phyloP scores from a whole-genome alignment of 2,113 vertebrate species.

The Tragelaphus scriptus region DNA sequence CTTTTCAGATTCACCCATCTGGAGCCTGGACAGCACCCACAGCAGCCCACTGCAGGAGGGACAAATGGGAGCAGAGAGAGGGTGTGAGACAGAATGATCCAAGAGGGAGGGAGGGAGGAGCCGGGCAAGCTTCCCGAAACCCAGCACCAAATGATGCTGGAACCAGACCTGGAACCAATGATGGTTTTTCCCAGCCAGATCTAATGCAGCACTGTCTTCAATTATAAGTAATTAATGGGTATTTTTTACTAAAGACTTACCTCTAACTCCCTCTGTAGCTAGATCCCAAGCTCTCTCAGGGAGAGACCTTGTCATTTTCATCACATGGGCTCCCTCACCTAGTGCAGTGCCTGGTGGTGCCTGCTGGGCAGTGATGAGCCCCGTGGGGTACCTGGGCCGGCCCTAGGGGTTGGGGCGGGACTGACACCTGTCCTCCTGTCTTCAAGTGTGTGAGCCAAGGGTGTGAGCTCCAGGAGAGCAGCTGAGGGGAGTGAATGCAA shows the following conservation, averaged over 20 bases:
- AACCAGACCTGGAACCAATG: not conserved
- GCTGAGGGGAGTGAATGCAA: not conserved
- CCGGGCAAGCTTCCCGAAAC: not conserved
- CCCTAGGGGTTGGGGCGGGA: fast-evolving
- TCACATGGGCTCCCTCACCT: fast-evolving
- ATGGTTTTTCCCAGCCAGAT: not conserved
- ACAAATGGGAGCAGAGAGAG: fast-evolving
- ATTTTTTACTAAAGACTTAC: not conserved
- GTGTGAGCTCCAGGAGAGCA: not conserved
- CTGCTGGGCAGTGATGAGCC: not conserved
- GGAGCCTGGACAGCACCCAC: not conserved
- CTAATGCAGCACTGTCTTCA: not conserved
- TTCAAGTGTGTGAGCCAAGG: too few species aligned
- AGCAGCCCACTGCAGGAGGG: not conserved
- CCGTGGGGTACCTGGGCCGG: fast-evolving
- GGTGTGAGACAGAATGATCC: not conserved
- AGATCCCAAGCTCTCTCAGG: not conserved
- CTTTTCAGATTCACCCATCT: not conserved
- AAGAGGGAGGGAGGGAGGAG: not conserved
- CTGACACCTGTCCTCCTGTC: too few species aligned
- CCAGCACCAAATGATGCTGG: not conserved
- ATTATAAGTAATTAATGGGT: too few species aligned
- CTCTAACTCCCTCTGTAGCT: not conserved
- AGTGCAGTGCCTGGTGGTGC: not conserved
- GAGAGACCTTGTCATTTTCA: not conserved